These are phyloP conservation scores for Rhyacophila brunnea DNA, from an alignment of 1,140 invertebrate genomes.

Conservation along the genomic window DNA sequence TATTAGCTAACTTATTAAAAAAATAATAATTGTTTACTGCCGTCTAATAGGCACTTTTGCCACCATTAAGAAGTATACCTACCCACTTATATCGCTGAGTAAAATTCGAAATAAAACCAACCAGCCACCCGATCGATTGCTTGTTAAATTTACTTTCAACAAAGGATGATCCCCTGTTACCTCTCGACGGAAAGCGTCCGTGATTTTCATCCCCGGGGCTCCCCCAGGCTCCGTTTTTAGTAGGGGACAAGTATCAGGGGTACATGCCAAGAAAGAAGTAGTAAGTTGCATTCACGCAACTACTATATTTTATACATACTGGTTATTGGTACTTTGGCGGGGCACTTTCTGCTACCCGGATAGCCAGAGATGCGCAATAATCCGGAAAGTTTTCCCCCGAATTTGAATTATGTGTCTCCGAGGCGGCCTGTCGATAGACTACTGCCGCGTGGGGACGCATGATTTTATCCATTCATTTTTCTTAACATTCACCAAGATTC, in stretches of 20 bases:
- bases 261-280: background rate
- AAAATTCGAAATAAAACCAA: conserved; percentile 9
- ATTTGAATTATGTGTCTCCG: conserved; percentile 27
- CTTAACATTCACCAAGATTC: too few species aligned
- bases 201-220: conserved; percentile 15
- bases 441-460: background rate
- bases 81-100: too few species aligned
- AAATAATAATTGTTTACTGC: too few species aligned
- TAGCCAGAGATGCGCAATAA: conserved; percentile 3
- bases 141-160: too few species aligned
- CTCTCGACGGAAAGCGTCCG: conserved; percentile 9
- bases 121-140: conserved; percentile 6
- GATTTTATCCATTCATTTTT: conserved; percentile 1
- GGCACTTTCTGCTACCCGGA: background rate
- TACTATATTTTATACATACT: too few species aligned
- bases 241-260: background rate
- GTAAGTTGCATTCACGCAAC: background rate
- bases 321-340: background rate
- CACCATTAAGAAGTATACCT: too few species aligned
- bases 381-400: conserved; percentile 24
- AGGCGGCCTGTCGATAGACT: conserved; percentile 13
- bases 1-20: too few species aligned
- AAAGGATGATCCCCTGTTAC: background rate
- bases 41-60: too few species aligned
- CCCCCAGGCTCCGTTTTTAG: conserved; percentile 3